Base-by-base conservation (phyloP, 2,797 vertebrate genomes). In the Clamator glandarius region DNA sequence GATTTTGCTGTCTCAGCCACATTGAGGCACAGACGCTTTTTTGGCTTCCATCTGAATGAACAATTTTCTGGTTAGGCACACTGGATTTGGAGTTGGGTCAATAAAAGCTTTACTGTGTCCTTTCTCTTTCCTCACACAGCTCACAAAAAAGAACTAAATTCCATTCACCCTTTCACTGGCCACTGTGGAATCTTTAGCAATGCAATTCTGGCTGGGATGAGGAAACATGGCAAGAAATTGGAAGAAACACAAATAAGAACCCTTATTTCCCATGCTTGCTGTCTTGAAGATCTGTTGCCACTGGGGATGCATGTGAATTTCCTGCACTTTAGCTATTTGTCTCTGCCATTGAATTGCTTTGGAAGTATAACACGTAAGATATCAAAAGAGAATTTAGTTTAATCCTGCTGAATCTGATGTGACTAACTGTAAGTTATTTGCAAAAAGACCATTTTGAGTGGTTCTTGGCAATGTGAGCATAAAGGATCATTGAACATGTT, bases 31-130 rank as follows among this genome's bases (percentile, higher is more conserved):
- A 95, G 94, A 97, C 96, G 55, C 50, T 97, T 98, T 97, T 97
- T 97, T 98, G 97, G 96, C 97, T 98, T 98, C 98, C 96, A 97
- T 97, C 87, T 98, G 96, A 98, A 97, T 97, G 97, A 98, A 96
- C 97, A 97, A 97, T 98, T 98, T 98, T 96, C 96, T 97, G 97
- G 97, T 98, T 98, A 98, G 97, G 97, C 96, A 98, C 97, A 98
- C 96, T 97, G 97, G 96, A 97, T 98, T 98, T 98, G 97, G 97
- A 98, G 96, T 96, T 97, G 96, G 94, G 97, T 98, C 98, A 98
- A 98, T 98, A 98, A 97, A 98, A 97, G 97, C 96, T 98, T 98
- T 98, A 97, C 97, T 97, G 96, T 97, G 96, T 97, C 89, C 93
- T 97, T 98, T 98, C 95, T 98, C 89, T 97, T 97, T 97, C 97